Conservation (phyloP, 2,113 vertebrate genomes). For the Eulemur rufifrons region DNA sequence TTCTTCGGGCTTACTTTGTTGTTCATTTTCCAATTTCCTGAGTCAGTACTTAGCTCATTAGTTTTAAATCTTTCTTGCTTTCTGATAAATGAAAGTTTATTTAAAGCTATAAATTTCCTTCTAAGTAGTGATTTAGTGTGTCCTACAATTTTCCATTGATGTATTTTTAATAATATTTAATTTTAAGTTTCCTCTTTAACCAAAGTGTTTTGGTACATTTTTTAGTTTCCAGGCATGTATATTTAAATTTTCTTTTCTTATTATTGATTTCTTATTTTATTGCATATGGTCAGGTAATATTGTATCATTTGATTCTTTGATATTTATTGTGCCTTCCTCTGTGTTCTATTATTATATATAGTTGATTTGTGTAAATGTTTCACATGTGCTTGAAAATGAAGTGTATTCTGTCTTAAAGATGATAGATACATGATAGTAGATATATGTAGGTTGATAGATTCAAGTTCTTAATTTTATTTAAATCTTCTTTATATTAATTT, state of each 20-base stretch:
- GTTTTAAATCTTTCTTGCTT: neutral
- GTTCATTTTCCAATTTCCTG: conserved; percentile 12
- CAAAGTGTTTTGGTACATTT: neutral
- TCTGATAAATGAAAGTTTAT: neutral
- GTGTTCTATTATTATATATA: neutral
- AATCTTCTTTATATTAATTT: neutral
- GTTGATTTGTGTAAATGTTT: neutral
- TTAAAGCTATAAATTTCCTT: conserved; percentile 33
- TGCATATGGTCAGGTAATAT: neutral
- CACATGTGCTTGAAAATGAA: neutral
- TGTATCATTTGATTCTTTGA: neutral
- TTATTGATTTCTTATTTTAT: conserved; percentile 41
- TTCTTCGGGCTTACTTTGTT: conserved; percentile 3
- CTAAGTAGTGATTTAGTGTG: neutral
- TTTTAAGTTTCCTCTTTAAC: conserved; percentile 31
- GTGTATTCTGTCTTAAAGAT: neutral
- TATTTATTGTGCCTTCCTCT: conserved; percentile 14
- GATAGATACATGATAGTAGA: neutral
- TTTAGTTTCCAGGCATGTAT: neutral
- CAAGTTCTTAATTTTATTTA: neutral
- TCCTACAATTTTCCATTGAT: neutral
- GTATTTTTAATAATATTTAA: neutral
- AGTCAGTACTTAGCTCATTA: neutral
- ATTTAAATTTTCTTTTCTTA: neutral
- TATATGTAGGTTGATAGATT: neutral